Base-by-base conservation (phyloP, 2,113 vertebrate species). In the Cyprinodon variegatus region DNA sequence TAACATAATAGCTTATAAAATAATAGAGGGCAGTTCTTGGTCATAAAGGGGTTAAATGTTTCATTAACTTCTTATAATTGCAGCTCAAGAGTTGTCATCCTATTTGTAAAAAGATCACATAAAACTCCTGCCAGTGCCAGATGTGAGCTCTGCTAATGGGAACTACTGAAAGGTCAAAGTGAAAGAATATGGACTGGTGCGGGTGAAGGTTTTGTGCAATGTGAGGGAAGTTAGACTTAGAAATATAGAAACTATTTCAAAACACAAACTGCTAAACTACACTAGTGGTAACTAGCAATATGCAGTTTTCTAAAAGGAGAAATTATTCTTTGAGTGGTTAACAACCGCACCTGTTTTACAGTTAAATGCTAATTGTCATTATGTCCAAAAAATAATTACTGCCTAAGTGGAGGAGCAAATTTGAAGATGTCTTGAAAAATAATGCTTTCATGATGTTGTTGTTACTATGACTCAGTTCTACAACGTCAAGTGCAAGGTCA, bases 141-240 rank as follows among this genome's bases (percentile, higher is more conserved):
- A n/a, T 39, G 61, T 62, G 61, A 62, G 61, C 61, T 15, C 13
- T 37, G 14, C 61, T 62, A 62, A 62, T 62, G 61, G 37, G 61
- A 62, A 37, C 37, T 62, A 62, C 61, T 38, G 37, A 62, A 62
- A 62, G 61, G 61, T 62, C 61, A 62, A 62, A 62, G 61, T 14
- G 15, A 62, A 62, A 39, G 37, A 3, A 20, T 57, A 6, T n/a
- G 50, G 50, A n/a, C 20, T 57, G 50, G 20, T 38, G 4, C 8
- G 1, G 38, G 36, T 36, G 36, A 62, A 62, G 61, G 14, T 29
- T 39, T 14, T 39, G 37, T 7, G 38, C 2, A 8, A 39, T 38
- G 37, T 62, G 36, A 14, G 61, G 61, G 6, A 12, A 37, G 36
- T 39, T 17, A 5, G 36, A 14, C 61, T 37, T 37, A 9, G 37